Conservation (phyloP, 1,140 invertebrate species). For the Diuraphis noxia region DNA sequence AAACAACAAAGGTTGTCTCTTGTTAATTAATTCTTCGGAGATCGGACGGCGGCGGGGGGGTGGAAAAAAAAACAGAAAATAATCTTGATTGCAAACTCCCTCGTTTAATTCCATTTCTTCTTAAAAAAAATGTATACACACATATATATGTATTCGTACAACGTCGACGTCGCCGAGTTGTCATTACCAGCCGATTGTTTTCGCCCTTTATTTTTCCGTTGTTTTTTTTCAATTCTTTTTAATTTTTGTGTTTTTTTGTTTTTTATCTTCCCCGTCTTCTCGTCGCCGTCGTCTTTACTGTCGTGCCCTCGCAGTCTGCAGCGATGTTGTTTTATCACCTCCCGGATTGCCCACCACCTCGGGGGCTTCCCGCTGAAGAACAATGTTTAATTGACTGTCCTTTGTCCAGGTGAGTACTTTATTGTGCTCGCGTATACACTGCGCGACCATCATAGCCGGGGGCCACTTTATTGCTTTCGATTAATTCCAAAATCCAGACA, state of each 20-base stretch:
- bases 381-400: slow-evolving; percentile 54
- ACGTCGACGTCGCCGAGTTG: slow-evolving; percentile 35
- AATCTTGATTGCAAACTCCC: slow-evolving; percentile 54
- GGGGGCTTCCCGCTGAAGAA: not conserved
- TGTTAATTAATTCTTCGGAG: slow-evolving; percentile 53
- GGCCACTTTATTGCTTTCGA: slow-evolving; percentile 52
- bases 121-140: not conserved
- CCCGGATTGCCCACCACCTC: not conserved
- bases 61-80: slow-evolving; percentile 53
- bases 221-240: slow-evolving; percentile 19
- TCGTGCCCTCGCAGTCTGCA: not conserved
- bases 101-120: slow-evolving; percentile 52
- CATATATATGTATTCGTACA: not conserved
- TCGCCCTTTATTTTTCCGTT: slow-evolving; percentile 36
- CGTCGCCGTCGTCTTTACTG: not conserved
- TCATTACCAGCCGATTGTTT: slow-evolving; percentile 54
- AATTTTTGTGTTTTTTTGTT: not conserved
- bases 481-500: slow-evolving; percentile 50
- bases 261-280: not conserved
- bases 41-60: not conserved
- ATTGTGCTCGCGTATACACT: slow-evolving; percentile 16
- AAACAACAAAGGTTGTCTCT: slow-evolving; percentile 54
- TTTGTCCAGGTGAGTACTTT: slow-evolving; percentile 52
- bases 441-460: not conserved
- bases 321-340: slow-evolving; percentile 41